A percentile compares a stretch with the other conserved stretches of the same genome.
Evolutionary conservation across 2,888 invertebrate genomes (phyloP).

Genomic region (Drosophila atroscutellata): DNA sequence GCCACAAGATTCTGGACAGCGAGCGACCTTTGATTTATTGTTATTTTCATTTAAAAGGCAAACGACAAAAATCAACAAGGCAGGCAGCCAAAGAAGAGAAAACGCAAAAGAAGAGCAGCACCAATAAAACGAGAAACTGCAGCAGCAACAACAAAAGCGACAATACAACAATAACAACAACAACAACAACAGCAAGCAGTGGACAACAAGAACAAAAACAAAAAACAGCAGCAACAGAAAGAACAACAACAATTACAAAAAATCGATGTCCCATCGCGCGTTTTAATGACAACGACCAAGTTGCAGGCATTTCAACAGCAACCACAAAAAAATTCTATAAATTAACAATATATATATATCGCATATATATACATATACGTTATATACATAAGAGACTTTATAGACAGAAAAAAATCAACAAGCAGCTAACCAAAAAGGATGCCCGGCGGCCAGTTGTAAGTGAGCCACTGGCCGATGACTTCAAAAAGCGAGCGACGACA

Average conservation of each 20-base stretch:
- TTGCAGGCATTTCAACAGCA: slow-evolving; percentile 69
- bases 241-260: slow-evolving; percentile 54
- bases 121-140: slow-evolving; percentile 28
- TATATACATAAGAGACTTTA: slow-evolving; percentile 29
- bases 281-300: slow-evolving; percentile 77
- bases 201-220: slow-evolving; percentile 25
- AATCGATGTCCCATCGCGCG: slow-evolving; percentile 80
- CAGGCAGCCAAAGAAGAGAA: slow-evolving; percentile 38
- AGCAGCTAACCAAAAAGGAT: slow-evolving; percentile 69
- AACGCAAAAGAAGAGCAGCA: slow-evolving; percentile 38
- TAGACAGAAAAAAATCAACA: slow-evolving; percentile 60
- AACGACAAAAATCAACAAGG: slow-evolving; percentile 79
- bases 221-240: slow-evolving; percentile 28
- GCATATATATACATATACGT: slow-evolving; percentile 29
- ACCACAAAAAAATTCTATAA: slow-evolving; percentile 76
- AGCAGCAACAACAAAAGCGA: slow-evolving; percentile 8
- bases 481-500: slow-evolving; percentile 70
- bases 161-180: slow-evolving; percentile 31
- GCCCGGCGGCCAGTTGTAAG: slow-evolving; percentile 74
- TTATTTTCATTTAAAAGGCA: slow-evolving; percentile 81
- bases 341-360: slow-evolving; percentile 69
- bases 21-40: slow-evolving; percentile 75
- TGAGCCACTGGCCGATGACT: slow-evolving; percentile 80
- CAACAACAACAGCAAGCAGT: slow-evolving; percentile 18
- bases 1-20: slow-evolving; percentile 26